Percentiles rank a stretch among this genome's conserved stretches.
Conservation (phyloP, 2,888 invertebrate genomes). For the Patella pellucida region DNA sequence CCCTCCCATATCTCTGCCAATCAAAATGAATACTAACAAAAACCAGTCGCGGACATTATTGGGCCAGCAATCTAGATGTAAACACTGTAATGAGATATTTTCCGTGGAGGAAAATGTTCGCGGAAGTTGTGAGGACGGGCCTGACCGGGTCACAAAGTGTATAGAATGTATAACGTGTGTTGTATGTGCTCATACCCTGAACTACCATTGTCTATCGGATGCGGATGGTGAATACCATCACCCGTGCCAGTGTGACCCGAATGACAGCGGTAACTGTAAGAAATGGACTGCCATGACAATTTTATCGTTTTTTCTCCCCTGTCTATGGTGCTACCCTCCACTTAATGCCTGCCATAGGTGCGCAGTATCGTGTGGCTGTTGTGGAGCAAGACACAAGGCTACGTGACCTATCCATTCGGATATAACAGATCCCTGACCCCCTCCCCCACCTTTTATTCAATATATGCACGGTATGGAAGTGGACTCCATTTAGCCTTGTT, state of each 20-base stretch:
- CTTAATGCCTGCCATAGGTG: constrained; percentile 87
- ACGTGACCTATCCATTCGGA: constrained; percentile 31
- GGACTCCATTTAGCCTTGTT: constrained; percentile 4
- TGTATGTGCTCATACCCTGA: constrained; percentile 88
- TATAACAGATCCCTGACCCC: background rate
- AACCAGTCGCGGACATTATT: constrained; percentile 36
- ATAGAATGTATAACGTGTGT: constrained; percentile 88
- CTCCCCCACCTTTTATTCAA: background rate
- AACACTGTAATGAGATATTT: constrained; percentile 76
- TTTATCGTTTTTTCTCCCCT: constrained; percentile 89
- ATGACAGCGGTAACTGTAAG: constrained; percentile 73
- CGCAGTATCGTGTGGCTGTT: constrained; percentile 84
- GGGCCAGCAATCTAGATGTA: constrained; percentile 68
- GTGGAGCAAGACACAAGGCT: constrained; percentile 83
- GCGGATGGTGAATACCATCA: constrained; percentile 84
- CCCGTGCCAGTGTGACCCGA: constrained; percentile 84
- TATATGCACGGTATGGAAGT: constrained; percentile 2
- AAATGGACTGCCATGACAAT: constrained; percentile 90
- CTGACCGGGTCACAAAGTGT: constrained; percentile 84
- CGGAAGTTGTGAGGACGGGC: constrained; percentile 82
- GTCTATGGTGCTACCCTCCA: constrained; percentile 93
- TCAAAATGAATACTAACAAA: constrained; percentile 59
- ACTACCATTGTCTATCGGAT: constrained; percentile 94
- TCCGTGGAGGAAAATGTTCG: constrained; percentile 85
- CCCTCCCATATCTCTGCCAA: constrained; percentile 63